Percentiles rank a stretch among this genome's conserved stretches.
Evolutionary conservation across 1,140 invertebrate genomes (phyloP).

Genomic region (Drosophila orena): DNA sequence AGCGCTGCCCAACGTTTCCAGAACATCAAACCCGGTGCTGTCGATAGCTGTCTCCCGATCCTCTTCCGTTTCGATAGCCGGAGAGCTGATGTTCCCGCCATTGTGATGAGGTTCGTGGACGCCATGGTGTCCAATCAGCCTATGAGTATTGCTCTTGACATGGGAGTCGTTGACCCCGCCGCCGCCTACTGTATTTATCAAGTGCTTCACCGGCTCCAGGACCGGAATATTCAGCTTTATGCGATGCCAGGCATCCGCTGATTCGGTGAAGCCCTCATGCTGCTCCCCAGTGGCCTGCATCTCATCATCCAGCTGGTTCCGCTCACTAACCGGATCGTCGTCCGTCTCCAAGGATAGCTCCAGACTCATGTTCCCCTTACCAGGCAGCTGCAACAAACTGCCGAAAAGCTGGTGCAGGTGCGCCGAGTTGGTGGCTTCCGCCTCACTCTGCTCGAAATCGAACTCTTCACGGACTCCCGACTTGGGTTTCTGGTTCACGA

Average conservation of each 20-base stretch:
- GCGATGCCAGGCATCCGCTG: constrained; percentile 53
- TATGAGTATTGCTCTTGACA: constrained; percentile 61
- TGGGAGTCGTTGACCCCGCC: constrained; percentile 70
- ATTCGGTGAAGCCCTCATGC: constrained; percentile 57
- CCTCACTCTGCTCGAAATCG: constrained; percentile 66
- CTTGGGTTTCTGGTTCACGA: constrained; percentile 35
- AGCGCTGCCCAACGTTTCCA: constrained; percentile 66
- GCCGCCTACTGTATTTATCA: constrained; percentile 70
- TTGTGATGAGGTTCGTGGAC: constrained; percentile 57
- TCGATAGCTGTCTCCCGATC: constrained; percentile 75
- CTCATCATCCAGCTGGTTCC: constrained; percentile 53
- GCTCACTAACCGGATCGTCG: constrained; percentile 51
- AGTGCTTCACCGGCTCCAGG: constrained; percentile 72
- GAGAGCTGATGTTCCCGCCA: constrained; percentile 45
- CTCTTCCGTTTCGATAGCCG: constrained; percentile 80
- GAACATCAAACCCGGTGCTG: constrained; percentile 69
- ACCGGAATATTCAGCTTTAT: constrained; percentile 72
- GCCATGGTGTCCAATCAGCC: constrained; percentile 56
- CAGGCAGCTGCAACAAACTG: constrained; percentile 52
- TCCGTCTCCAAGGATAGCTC: constrained; percentile 46
- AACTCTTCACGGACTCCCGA: constrained; percentile 48
- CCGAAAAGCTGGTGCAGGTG: constrained; percentile 58
- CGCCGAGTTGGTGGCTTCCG: constrained; percentile 57
- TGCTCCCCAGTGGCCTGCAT: constrained; percentile 48
- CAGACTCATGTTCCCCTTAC: constrained; percentile 26